Base-by-base conservation (phyloP, 2,888 invertebrate species). In the Capitulum mitella region DNA sequence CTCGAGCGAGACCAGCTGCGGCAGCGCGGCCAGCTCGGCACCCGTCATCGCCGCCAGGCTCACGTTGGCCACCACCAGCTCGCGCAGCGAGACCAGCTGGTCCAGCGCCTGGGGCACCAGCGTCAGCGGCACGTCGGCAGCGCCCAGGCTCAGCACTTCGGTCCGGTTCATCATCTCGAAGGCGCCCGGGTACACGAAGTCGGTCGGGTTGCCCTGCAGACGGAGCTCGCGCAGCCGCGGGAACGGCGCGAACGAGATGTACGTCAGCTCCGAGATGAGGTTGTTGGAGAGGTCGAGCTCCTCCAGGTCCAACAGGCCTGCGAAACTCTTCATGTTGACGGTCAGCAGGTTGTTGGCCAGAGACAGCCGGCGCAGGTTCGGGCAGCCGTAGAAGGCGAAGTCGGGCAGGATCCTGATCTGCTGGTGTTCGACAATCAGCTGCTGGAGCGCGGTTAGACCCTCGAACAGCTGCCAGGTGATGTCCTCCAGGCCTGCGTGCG, bases 11-110 rank as follows among this genome's bases (percentile, higher is more conserved):
- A 92, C 90, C 81, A 94, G 86, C 84, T 92, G 91, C 3, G 90
- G 90, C 81, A 83, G 80, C 76, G 81, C 79, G 32, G 83, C 81
- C 80, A 85, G 85, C 26, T 92, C 91, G 83, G 92, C 91, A 83
- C 91, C 90, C 80, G 87, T 87, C 80, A 94, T 88, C 83, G 89
- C 89, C 77, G 89, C 87, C 79, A 94, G 92, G 10, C 92, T 92
- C 86, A 94, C 93, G n/a, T 91, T 91, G 83, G 88, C 90, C 77
- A 94, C 87, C 83, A 90, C 90, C 48, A 94, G 87, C 84, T 93
- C 70, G 22, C 70, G 70, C 37, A 70, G 70, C 22, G 5, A 22
- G 37, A 5, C 1, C 22, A 70, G 37, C 0, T 37, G 37, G 34
- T 32, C 34, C 6, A 70, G 37, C 37, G 70, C 70, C 22, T 19